Percentiles rank a stretch among this genome's conserved stretches.
These are phyloP conservation scores for Hirtodrosophila duncani DNA, from an alignment of 2,888 invertebrate genomes.

Conservation along the genomic window DNA sequence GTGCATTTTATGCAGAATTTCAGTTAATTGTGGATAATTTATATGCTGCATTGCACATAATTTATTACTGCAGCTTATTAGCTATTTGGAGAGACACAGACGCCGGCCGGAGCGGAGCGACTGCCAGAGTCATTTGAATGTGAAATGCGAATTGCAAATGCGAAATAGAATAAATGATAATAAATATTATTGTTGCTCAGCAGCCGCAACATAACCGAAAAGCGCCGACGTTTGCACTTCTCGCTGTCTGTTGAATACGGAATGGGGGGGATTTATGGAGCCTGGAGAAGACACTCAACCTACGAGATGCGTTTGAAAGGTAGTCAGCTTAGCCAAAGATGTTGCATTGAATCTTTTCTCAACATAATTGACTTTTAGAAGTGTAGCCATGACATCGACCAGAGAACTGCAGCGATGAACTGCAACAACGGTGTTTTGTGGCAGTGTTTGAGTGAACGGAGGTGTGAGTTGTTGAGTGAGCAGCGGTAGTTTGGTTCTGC, in stretches of 20 bases:
- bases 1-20: slow-evolving; percentile 60
- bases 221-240: slow-evolving; percentile 65
- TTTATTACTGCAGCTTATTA: slow-evolving; percentile 74
- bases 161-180: slow-evolving; percentile 73
- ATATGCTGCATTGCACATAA: slow-evolving; percentile 69
- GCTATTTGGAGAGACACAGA: slow-evolving; percentile 52
- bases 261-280: slow-evolving; percentile 65
- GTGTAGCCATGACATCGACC: too few species aligned
- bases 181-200: slow-evolving; percentile 63
- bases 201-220: slow-evolving; percentile 26
- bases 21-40: slow-evolving; percentile 68
- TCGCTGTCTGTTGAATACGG: slow-evolving; percentile 60
- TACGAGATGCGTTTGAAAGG: too few species aligned
- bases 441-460: too few species aligned
- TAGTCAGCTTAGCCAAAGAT: background rate
- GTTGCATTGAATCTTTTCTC: background rate
- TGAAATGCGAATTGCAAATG: too few species aligned
- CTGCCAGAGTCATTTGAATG: slow-evolving; percentile 63
- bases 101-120: slow-evolving; percentile 20
- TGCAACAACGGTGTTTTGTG: too few species aligned
- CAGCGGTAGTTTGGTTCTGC: too few species aligned
- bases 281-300: background rate
- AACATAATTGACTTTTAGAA: too few species aligned
- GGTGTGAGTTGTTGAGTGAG: too few species aligned
- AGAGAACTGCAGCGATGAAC: too few species aligned